Base-by-base conservation (phyloP, 2,888 invertebrate genomes). In the Netelia virgata region DNA sequence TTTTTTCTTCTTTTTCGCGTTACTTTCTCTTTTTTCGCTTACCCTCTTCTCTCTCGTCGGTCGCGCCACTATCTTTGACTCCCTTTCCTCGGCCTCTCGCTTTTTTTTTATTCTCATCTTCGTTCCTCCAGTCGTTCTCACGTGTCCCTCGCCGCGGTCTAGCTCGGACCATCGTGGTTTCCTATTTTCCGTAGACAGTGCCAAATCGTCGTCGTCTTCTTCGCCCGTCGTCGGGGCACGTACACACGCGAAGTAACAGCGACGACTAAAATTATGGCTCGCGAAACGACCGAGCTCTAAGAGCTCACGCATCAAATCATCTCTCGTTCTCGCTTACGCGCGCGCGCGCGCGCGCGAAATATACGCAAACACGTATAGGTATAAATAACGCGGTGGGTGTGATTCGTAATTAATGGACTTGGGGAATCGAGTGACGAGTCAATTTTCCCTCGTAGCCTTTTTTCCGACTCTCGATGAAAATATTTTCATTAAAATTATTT, bases 181-280 rank as follows among this genome's bases (percentile, higher is more conserved):
- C 90, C 90, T 92, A 89, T 92, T 92, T 91, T 91, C 87, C 89
- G 92, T 90, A 92, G 92, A 92, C 92, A 90, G 88, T 92, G 93
- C 93, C 93, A 93, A 93, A 93, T 84, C 77, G 84, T 78, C 82
- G 78, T 70, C 28, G 16, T 23, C 50, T 57, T 63, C 63, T 70
- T 53, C 18, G 53, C n/a, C n/a, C 16, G 18, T 18, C 59, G 77
- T 68, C 47, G 53, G 43, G 66, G 66, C 28, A 28, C 53, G 14
- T 5, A 36, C 63, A 18, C 41, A n/a, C 57, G 57, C 64, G 57
- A 73, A 36, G 0, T 28, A 79, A 57, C 64, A 79, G 72, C 79
- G 79, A 55, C 87, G 88, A 91, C 92, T 92, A 92, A 92, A 92
- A 92, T 93, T 92, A 93, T 90, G 90, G 89, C 79, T 76, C 68